Base-by-base conservation (phyloP, 2,797 vertebrate species). In the Sebastes hubbsi region DNA sequence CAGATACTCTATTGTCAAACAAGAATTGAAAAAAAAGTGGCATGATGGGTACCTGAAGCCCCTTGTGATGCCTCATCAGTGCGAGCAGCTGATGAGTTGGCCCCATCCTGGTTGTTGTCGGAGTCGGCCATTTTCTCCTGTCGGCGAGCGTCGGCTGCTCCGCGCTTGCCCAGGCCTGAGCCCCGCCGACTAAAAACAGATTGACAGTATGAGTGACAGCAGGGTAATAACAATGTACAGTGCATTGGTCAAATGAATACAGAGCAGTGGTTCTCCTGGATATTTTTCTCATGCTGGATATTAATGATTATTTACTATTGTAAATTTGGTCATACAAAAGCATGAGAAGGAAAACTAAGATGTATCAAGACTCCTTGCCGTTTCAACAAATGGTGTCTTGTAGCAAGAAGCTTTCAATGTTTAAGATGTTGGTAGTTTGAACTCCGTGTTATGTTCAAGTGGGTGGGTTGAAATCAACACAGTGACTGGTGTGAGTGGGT, bases 81-180 rank as follows among this genome's bases (percentile, higher is more conserved):
- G 76, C 98, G 97, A 12, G 97, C 96, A 77, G 97, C 96, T 81
- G 98, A 99, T 79, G 98, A 98, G 93, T 98, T 99, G 85, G 98
- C 97, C 29, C 97, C 97, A 81, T 99, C 98, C 95, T 98, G 98
- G 95, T 97, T 99, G 95, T 97, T 98, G 92, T 99, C 99, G 71
- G 98, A 97, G 95, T 99, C 99, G 75, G 99, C 98, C 99, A 99
- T 99, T 94, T 99, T 99, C 91, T 99, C 99, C 93, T 99, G 98
- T 94, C 98, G 97, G 96, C 98, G 98, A 96, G 98, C 96, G 96
- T 99, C 98, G 95, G 97, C 97, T 97, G 98, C 97, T 96, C 98
- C 98, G 96, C 98, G 97, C 96, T 99, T 99, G 96, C 98, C 97
- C 97, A 99, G 97, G 98, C 98, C 99, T 98, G 99, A 99, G 98